Evolutionary conservation across 2,113 vertebrate species (phyloP).

Genomic region (Tauraco erythrolophus): DNA sequence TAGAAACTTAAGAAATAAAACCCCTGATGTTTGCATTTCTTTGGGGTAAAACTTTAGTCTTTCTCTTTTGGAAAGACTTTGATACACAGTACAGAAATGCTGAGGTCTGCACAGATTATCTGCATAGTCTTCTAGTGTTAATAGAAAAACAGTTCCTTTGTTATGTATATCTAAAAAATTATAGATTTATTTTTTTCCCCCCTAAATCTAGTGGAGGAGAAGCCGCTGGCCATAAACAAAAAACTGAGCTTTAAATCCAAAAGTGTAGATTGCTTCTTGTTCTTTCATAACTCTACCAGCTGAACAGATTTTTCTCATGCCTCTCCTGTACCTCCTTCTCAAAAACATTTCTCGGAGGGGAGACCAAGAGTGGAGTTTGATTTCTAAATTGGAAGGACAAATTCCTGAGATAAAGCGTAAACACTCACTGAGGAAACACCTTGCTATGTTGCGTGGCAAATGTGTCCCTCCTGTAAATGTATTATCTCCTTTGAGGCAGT

Average conservation of each 20-base stretch:
- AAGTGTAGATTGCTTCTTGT: not conserved
- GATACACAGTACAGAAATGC: not conserved
- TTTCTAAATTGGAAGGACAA: not conserved
- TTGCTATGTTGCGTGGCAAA: fast-evolving
- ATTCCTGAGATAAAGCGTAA: not conserved
- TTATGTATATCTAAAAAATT: not conserved
- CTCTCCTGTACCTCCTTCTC: not conserved
- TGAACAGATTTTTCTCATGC: not conserved
- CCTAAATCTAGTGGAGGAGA: not conserved
- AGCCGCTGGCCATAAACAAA: not conserved
- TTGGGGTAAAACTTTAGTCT: not conserved
- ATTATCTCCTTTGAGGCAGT: fast-evolving
- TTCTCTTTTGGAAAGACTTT: not conserved
- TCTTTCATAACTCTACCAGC: not conserved
- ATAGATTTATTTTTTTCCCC: fast-evolving
- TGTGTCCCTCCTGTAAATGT: fast-evolving
- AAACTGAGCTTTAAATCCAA: not conserved
- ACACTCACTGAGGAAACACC: not conserved
- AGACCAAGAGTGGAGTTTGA: not conserved
- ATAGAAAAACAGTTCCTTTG: not conserved
- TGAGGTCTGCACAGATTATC: too few relatives aligned
- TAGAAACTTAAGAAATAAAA: not conserved
- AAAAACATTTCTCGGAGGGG: not conserved
- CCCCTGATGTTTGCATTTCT: not conserved
- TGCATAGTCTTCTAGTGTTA: not conserved